Conservation (phyloP, 1,140 invertebrate genomes). For the Polyergus mexicanus region DNA sequence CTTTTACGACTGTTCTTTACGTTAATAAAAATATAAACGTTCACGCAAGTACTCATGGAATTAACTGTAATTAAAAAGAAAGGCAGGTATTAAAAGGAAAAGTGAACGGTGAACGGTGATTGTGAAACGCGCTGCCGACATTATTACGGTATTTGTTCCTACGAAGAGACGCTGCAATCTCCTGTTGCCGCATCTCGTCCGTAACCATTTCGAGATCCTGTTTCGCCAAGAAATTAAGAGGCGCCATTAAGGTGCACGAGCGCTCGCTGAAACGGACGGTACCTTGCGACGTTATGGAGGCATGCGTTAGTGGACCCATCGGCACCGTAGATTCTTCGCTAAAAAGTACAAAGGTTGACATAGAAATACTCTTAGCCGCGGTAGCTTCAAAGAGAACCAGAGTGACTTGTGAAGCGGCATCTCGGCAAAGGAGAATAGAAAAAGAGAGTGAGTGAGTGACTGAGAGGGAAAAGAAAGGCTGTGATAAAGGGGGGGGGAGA, state of each 20-base stretch:
- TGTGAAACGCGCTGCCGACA: slow-evolving; percentile 48
- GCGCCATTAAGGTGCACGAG: slow-evolving; percentile 65
- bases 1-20: neutral
- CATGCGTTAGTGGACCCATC: slow-evolving; percentile 78
- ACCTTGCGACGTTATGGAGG: slow-evolving; percentile 68
- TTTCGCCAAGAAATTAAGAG: slow-evolving; percentile 74
- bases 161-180: slow-evolving; percentile 48
- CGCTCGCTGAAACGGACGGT: slow-evolving; percentile 59
- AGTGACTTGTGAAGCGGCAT: slow-evolving; percentile 57
- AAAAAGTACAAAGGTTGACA: slow-evolving; percentile 83
- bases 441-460: neutral
- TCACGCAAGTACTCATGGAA: neutral
- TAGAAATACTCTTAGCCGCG: slow-evolving; percentile 80
- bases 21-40: slow-evolving; percentile 20
- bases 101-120: neutral
- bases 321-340: slow-evolving; percentile 79
- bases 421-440: slow-evolving; percentile 19
- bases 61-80: slow-evolving; percentile 43
- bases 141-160: slow-evolving; percentile 58
- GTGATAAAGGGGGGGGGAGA: slow-evolving; percentile 65
- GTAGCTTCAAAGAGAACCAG: slow-evolving; percentile 70
- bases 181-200: slow-evolving; percentile 44
- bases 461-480: slow-evolving; percentile 4
- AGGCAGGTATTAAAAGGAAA: slow-evolving; percentile 35
- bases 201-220: slow-evolving; percentile 57